These are phyloP conservation scores for Procambarus clarkii DNA, from an alignment of 1,140 invertebrate genomes.

Conservation along the genomic window DNA sequence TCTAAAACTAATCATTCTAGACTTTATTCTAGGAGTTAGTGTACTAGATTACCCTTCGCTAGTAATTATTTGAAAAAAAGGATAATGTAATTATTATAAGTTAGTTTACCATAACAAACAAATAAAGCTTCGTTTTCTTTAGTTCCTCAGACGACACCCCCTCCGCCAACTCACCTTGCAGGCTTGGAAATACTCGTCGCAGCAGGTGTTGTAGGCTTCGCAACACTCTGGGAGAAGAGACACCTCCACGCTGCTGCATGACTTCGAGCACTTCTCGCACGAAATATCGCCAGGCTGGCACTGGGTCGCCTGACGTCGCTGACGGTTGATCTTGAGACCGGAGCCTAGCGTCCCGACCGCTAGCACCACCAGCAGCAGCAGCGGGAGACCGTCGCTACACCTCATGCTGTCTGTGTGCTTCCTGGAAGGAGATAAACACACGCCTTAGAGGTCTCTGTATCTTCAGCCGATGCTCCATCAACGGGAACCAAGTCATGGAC, in stretches of 20 bases:
- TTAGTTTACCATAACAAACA: no score
- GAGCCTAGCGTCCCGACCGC: background rate
- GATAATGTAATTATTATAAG: no score
- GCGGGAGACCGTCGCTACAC: background rate
- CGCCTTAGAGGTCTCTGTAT: no score
- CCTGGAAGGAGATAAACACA: background rate
- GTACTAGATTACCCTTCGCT: no score
- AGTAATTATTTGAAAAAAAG: no score
- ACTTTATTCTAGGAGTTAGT: no score
- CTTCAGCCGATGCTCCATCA: no score
- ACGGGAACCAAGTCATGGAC: no score
- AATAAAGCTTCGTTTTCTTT: no score
- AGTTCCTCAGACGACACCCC: no score
- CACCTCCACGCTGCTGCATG: conserved; percentile 44
- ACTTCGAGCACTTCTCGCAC: conserved; percentile 54
- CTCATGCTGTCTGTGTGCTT: background rate
- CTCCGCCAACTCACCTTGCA: conserved; percentile 59
- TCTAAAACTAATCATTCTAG: no score
- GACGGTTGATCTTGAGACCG: conserved; percentile 3
- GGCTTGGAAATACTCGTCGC: conserved; percentile 65
- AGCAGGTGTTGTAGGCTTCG: conserved; percentile 70
- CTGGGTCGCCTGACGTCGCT: conserved; percentile 53
- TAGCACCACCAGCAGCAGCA: background rate
- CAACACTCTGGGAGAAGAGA: conserved; percentile 69
- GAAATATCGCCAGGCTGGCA: conserved; percentile 62